Evolutionary conservation across 2,797 vertebrate species (phyloP), one percentile per base, ranked within the genome.

Genomic region (Chelon labrosus): DNA sequence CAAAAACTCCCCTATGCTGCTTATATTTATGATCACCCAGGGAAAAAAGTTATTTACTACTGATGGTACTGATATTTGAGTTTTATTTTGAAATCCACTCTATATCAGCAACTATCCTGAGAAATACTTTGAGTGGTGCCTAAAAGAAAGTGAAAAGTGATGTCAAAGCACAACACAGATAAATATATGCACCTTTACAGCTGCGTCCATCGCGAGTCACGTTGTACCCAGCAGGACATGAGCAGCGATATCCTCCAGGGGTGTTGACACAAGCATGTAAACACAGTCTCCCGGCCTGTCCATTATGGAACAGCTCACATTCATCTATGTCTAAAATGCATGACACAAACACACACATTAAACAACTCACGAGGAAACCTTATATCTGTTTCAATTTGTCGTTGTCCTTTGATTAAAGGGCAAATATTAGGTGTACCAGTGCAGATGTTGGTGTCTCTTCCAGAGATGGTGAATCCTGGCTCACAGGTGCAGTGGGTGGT

Each of bases 251-350:
- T 27, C 96, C 95, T 57, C 97, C 96, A 0, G 96, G 91, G 0
- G 96, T 95, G 92, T 97, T 98, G 44, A 96, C 83, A 72, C 96
- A 98, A 49, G 92, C 19, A 0, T 98, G 94, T 60, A 95, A 81
- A 85, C 97, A 98, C 71, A 98, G 88, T 66, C 84, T 94, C 0
- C 94, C 95, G 20, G 92, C 91, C 59, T 89, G 94, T 14, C 93
- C 93, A 7, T 80, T 94, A 73, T 96, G 96, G 92, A 96, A 97
- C 62, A 97, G 84, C 83, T 95, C 93, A 81, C 96, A 98, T 88
- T 98, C 96, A 16, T 98, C 96, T 31, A 98, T 92, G 20, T 97
- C 97, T 98, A 64, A 31, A 75, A 75, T n/a, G 37, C 31, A 79
- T 10, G 79, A 60, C 1, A 53, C 55, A 75, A 56, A 72, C 53